Base-by-base conservation (phyloP, 1,140 invertebrate species). In the Hormaphis cornu region DNA sequence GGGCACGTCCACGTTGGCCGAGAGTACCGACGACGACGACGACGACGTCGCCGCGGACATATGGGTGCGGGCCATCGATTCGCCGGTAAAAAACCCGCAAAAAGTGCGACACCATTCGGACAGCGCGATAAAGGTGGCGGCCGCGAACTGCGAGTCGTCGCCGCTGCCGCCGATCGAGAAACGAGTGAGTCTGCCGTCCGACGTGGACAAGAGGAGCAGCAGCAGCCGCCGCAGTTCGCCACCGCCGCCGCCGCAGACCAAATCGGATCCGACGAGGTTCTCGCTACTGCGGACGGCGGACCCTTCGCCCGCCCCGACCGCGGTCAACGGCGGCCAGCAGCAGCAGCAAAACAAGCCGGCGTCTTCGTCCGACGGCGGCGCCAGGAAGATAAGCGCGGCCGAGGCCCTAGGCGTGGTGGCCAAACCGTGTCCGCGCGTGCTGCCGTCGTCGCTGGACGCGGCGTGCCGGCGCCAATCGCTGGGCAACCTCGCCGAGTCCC, bases 41-140 rank as follows among this genome's bases (percentile, higher is more conserved):
- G 73, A 74, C 56, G 74, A 74, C 20, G 75, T 73, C 24, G 74
- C 75, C 5, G 75, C 75, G 8, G 75, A 75, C 37, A 75, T 75
- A 30, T 75, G 75, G 75, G 74, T 75, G 6, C 50, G 75, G 28
- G 71, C 75, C 2, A 75, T 75, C 22, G 75, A 75, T 20, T 75
- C 75, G 1, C 75, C 75, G 3, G 69, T 75, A 10, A 54, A 58
- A 53, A 70, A 70, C 5, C 44, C 61, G 4, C 44, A 66, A 22
- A 66, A 66, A 28, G 44, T 66, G n/a, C 61, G 61, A 8, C 61
- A 66, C 12, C 40, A 48, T 66, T 66, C 61, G 7, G 61, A 66
- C 14, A 66, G 61, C 20, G 61, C 61, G n/a, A 66, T 66, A 26
- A 42, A 40, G 8, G 35, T 24, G 5, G 20, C 37, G n/a, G 50